A percentile compares a stretch with the other conserved stretches of the same genome.
Evolutionary conservation across 2,113 vertebrate species (phyloP).

Genomic region (Ageneiosus marmoratus): DNA sequence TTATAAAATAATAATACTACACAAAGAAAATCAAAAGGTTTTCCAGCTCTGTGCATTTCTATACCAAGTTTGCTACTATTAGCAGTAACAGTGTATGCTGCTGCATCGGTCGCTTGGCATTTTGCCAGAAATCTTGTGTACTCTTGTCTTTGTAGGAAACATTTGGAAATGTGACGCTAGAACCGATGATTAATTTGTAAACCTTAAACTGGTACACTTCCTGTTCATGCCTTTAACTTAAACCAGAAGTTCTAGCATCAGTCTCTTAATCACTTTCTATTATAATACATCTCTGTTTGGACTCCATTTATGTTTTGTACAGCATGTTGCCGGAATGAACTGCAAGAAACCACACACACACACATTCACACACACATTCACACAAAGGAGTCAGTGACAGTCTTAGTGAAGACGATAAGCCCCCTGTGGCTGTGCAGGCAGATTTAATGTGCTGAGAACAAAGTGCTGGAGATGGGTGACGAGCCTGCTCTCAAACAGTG

Average conservation of each 20-base stretch:
- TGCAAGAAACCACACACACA: conserved; percentile 17
- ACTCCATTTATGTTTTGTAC: conserved; percentile 1
- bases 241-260: conserved; percentile 22
- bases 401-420: conserved; percentile 61
- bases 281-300: conserved; percentile 7
- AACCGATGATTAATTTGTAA: conserved; percentile 12
- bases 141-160: background rate
- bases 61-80: background rate
- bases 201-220: conserved; percentile 18
- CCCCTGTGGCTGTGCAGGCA: conserved; percentile 53
- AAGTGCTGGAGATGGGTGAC: conserved; percentile 46
- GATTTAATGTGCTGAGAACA: conserved; percentile 64
- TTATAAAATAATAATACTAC: background rate
- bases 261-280: conserved; percentile 24
- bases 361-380: conserved; percentile 30
- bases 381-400: conserved; percentile 53
- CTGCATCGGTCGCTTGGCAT: background rate
- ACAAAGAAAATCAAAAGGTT: background rate
- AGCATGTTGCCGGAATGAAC: conserved; percentile 21
- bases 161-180: conserved; percentile 26
- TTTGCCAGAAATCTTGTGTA: background rate
- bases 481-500: conserved; percentile 46
- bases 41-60: background rate
- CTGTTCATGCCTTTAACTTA: conserved; percentile 4
- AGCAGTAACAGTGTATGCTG: background rate